Percentiles rank a stretch among this genome's conserved stretches.
Evolutionary conservation across 2,113 vertebrate genomes (phyloP).

Genomic region (human): DNA sequence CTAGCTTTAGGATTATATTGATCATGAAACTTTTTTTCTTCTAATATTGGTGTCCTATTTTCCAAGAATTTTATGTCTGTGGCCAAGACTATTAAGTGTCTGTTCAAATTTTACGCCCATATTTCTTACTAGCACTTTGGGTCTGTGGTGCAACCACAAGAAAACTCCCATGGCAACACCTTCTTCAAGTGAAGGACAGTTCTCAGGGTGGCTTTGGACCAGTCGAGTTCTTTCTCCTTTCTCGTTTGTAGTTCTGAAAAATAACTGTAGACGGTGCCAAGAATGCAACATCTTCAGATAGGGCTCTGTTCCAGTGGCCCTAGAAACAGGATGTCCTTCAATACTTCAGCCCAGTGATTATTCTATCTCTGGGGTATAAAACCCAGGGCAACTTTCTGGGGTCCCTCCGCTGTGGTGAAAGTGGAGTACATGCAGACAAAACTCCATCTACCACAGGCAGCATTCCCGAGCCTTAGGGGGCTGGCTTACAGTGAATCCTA

Average conservation of each 20-base stretch:
- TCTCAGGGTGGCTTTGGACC: not conserved
- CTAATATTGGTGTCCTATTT: conserved; percentile 95
- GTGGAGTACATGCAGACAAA: not conserved
- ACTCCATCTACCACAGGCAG: not conserved
- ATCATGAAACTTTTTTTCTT: conserved; percentile 98
- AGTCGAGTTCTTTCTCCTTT: not conserved
- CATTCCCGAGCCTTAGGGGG: not conserved
- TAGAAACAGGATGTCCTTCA: not conserved
- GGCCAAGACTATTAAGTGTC: conserved; percentile 93
- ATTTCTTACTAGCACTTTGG: conserved; percentile 95
- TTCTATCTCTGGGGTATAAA: not conserved
- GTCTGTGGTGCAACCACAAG: conserved; percentile 92
- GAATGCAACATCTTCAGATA: not conserved
- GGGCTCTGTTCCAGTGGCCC: not conserved
- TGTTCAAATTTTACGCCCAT: conserved; percentile 91
- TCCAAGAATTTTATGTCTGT: conserved; percentile 94
- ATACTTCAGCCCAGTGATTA: not conserved
- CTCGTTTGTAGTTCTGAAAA: not conserved
- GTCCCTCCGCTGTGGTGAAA: not conserved
- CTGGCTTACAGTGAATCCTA: not conserved
- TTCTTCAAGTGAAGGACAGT: conserved; percentile 83
- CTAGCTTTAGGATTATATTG: conserved; percentile 98
- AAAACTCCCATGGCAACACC: conserved; percentile 92
- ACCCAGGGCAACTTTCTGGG: not conserved
- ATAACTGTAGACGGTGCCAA: not conserved